Conservation (phyloP, 2,797 vertebrate species). For the Cephalopachus bancanus region DNA sequence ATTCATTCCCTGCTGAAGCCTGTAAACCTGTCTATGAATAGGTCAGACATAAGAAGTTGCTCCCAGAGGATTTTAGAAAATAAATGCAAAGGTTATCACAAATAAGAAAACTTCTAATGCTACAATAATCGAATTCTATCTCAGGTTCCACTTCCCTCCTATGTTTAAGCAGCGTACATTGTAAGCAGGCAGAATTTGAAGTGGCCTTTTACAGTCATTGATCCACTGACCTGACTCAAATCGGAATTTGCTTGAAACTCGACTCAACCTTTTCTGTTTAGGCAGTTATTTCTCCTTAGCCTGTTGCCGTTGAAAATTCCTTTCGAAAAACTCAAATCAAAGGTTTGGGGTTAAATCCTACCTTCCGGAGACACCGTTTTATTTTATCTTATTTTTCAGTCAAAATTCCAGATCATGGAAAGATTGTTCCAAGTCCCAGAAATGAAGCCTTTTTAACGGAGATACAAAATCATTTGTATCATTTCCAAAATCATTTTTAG, state of each 20-base stretch:
- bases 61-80: slow-evolving; percentile 66
- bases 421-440: slow-evolving; percentile 23
- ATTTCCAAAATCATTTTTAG: background rate
- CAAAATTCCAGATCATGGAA: slow-evolving; percentile 30
- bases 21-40: slow-evolving; percentile 78
- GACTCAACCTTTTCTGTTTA: slow-evolving; percentile 54
- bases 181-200: slow-evolving; percentile 52
- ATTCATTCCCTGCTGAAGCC: slow-evolving; percentile 57
- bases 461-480: background rate
- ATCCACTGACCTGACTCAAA: slow-evolving; percentile 22
- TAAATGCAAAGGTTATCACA: slow-evolving; percentile 79
- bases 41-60: slow-evolving; percentile 72
- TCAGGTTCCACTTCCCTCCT: background rate
- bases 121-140: background rate
- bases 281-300: background rate
- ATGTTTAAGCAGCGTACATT: slow-evolving; percentile 39
- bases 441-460: slow-evolving; percentile 52
- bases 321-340: slow-evolving; percentile 38
- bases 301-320: slow-evolving; percentile 39
- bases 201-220: background rate
- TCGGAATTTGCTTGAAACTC: slow-evolving; percentile 37
- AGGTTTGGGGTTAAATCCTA: slow-evolving; percentile 44
- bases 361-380: background rate
- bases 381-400: slow-evolving; percentile 49
- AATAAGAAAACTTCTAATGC: slow-evolving; percentile 67